Percentiles rank a stretch among this genome's conserved stretches.
phyloP scores from a whole-genome alignment of 2,888 invertebrate genomes.

The Sclerodermus sp. region DNA sequence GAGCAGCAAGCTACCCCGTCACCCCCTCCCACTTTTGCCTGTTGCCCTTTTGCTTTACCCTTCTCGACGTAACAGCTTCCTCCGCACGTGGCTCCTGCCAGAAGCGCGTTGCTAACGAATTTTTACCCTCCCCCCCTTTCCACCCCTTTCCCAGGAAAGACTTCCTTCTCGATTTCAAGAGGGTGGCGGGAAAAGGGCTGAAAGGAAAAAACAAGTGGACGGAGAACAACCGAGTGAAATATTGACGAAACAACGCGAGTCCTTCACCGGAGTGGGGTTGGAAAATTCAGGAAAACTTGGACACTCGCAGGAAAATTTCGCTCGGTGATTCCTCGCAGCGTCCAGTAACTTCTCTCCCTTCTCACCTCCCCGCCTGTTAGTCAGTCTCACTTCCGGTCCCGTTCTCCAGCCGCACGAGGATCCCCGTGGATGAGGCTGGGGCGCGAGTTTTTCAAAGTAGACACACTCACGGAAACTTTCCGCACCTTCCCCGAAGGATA shows the following conservation, averaged over 20 bases:
- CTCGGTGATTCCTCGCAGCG: neutral
- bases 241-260: neutral
- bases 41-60: neutral
- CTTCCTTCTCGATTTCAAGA: too few species aligned
- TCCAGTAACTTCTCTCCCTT: neutral
- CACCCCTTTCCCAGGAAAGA: too few species aligned
- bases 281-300: neutral
- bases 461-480: neutral
- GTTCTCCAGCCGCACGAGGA: neutral
- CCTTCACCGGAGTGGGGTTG: neutral
- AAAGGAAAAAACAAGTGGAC: too few species aligned
- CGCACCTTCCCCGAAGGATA: constrained; percentile 9
- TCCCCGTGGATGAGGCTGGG: neutral
- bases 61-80: neutral
- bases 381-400: neutral
- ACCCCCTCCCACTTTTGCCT: neutral
- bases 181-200: too few species aligned
- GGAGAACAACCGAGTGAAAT: too few species aligned
- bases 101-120: too few species aligned
- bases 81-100: too few species aligned
- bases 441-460: constrained; percentile 3
- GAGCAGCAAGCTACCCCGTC: neutral
- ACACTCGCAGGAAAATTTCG: neutral
- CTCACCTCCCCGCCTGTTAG: neutral
- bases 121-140: too few species aligned